phyloP scores from a whole-genome alignment of 2,888 invertebrate species.

The Mystacides longicornis region DNA sequence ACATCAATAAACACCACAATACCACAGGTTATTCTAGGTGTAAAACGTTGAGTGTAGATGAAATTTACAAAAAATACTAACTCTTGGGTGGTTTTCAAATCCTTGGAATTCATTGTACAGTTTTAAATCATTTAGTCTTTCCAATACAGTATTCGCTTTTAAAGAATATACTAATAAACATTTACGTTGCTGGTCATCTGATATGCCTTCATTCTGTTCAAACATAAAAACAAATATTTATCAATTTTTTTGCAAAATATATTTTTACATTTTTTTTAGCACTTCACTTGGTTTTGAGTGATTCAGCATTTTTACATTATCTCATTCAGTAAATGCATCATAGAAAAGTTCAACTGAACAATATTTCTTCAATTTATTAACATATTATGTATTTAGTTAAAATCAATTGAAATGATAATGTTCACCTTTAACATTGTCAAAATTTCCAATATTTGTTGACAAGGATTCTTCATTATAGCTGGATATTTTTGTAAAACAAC shows the following conservation, averaged over 20 bases:
- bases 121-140: conserved; percentile 12
- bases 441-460: conserved; percentile 47
- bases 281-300: too few relatives aligned
- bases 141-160: conserved; percentile 27
- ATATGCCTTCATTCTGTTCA: conserved; percentile 51
- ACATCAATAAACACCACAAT: too few relatives aligned
- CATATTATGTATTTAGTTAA: not conserved
- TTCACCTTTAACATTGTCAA: conserved; percentile 47
- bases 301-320: too few relatives aligned
- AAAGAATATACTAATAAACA: conserved; percentile 53
- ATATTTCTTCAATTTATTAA: not conserved
- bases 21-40: too few relatives aligned
- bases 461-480: conserved; percentile 54
- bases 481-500: conserved; percentile 51
- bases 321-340: too few relatives aligned
- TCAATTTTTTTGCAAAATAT: too few relatives aligned
- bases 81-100: conserved; percentile 11
- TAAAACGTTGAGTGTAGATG: too few relatives aligned
- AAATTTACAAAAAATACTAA: not conserved
- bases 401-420: not conserved
- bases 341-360: not conserved
- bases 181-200: conserved; percentile 44
- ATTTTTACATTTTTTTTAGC: too few relatives aligned
- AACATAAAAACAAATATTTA: conserved; percentile 7
- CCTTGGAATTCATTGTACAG: conserved; percentile 1